A percentile compares a stretch with the other conserved stretches of the same genome.
Evolutionary conservation across 2,113 vertebrate species (phyloP).

Genomic region (Odocoileus hemionus): DNA sequence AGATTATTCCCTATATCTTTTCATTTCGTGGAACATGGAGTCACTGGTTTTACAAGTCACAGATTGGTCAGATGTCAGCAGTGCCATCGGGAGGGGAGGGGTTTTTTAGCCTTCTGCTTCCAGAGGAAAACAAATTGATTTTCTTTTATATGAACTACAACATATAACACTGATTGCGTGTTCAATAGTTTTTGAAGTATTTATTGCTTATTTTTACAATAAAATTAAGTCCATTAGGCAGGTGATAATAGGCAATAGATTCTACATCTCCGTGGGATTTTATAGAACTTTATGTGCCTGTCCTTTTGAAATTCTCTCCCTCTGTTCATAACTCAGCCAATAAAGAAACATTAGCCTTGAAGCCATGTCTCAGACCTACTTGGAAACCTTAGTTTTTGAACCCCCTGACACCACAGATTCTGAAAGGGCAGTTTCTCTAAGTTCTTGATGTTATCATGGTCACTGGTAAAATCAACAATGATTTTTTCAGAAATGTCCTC

Average conservation of each 20-base stretch:
- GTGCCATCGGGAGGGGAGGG: neutral
- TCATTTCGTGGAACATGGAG: conserved; percentile 62
- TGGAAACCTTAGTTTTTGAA: neutral
- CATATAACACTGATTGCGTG: neutral
- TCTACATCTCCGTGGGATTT: neutral
- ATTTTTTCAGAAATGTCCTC: conserved; percentile 9
- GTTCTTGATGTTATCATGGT: neutral
- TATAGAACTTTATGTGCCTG: fast-evolving
- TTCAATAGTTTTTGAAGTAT: conserved; percentile 11
- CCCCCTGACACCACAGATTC: conserved; percentile 35
- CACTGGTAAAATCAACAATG: neutral
- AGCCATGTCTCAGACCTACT: conserved; percentile 56
- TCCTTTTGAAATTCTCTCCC: neutral
- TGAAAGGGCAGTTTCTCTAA: neutral
- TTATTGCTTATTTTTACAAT: conserved; percentile 20
- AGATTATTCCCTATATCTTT: conserved; percentile 44
- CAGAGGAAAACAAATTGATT: neutral
- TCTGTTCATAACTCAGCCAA: neutral
- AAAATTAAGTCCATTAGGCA: neutral
- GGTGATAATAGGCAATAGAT: neutral
- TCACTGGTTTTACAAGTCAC: conserved; percentile 58
- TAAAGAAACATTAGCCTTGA: neutral
- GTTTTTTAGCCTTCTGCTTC: neutral
- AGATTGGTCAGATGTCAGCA: neutral
- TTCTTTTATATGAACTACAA: neutral